Conservation (phyloP, 2,797 vertebrate species). For the Potorous gilbertii region DNA sequence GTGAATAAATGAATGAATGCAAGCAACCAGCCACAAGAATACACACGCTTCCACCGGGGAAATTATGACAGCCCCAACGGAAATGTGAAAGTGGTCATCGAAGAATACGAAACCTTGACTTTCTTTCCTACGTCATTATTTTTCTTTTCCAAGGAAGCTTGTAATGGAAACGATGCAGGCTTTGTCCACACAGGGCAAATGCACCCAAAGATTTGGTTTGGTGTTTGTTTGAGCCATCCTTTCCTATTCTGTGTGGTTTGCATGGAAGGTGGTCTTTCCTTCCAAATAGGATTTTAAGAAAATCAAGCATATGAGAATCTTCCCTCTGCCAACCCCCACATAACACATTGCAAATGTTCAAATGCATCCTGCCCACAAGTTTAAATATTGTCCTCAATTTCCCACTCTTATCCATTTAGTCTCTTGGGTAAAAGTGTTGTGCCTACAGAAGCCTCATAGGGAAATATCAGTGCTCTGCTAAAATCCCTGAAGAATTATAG, state of each 20-base stretch:
- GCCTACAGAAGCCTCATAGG: background rate
- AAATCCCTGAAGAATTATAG: background rate
- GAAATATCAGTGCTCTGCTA: background rate
- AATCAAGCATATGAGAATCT: background rate
- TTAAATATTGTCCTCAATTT: background rate
- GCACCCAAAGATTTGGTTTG: background rate
- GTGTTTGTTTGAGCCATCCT: background rate
- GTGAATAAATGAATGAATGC: background rate
- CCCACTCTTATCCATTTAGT: background rate
- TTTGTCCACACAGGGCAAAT: background rate
- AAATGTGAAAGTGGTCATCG: background rate
- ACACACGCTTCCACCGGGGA: background rate
- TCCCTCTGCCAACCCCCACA: background rate
- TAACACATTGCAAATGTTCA: background rate
- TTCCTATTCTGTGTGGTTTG: background rate
- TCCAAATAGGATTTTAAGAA: background rate
- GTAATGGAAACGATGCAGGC: background rate
- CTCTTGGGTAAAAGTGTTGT: background rate
- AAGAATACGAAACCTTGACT: background rate
- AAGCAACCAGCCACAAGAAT: background rate
- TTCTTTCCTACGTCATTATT: background rate
- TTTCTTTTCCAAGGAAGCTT: background rate
- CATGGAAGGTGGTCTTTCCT: background rate
- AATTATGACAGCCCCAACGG: background rate
- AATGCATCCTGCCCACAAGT: background rate